Evolutionary conservation across 2,797 vertebrate species (phyloP), one percentile per base, ranked within the genome.

Genomic region (Chromis chromis): DNA sequence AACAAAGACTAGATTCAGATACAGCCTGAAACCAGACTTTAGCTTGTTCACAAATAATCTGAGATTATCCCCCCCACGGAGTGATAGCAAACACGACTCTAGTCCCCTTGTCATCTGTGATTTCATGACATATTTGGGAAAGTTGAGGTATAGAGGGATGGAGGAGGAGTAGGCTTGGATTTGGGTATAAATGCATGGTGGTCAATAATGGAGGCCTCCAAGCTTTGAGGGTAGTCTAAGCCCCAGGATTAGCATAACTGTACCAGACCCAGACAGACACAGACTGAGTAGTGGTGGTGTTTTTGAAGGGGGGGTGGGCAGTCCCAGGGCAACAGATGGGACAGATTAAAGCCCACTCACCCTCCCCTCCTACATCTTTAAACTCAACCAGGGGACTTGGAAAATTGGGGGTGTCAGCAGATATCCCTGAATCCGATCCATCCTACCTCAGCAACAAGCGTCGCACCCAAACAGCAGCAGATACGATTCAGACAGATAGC

Each of bases 231-330:
- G 72, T 39, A 81, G 82, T 76, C 48, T 86, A 91, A 92, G 14
- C 83, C 78, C 61, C 31, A 31, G 90, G 92, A 94, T 93, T 93
- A 94, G 81, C 88, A 90, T 90, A 86, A 90, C 89, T 90, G 90
- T 86, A 90, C 90, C 90, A 91, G 92, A 93, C 91, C 57, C 90
- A 92, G 93, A 92, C 91, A 90, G 89, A 91, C 87, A 75, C 86
- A 84, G 83, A 62, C 87, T 84, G 83, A 80, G 75, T 70, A 73
- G 74, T 85, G 81, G 67, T 86, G 71, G 65, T 67, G 83, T 66
- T 66, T 53, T 62, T 25, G 17, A 2, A 25, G n/a, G 28, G 50
- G 48, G 55, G 74, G 57, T n/a, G 65, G 74, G 59, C 58, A 65
- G 79, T 87, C 78, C 69, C 40, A 10, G 78, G 85, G 84, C 84